Base-by-base conservation (phyloP, 2,113 vertebrate species). In the Centropus unirufus region DNA sequence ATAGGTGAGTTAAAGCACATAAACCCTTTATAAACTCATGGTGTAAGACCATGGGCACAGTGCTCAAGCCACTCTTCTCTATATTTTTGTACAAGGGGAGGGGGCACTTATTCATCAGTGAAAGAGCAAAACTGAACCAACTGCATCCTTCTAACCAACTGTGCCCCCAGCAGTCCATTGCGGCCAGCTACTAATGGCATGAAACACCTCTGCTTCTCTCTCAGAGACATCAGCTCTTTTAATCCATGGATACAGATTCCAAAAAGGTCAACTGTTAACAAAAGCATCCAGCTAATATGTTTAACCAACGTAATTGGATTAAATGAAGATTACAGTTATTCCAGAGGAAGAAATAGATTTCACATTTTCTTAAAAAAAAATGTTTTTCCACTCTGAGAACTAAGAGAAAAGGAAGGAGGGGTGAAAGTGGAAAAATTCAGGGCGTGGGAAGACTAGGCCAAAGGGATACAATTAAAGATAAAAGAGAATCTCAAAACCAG, bases 401-500 rank as follows among this genome's bases (percentile, higher is more conserved):
- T 68, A 75, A 61, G 30, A 88, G 61, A 46, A 88, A 63, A 94
- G 90, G 93, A 94, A 92, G 61, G 83, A 90, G 77, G 72, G 69
- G n/a, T 68, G 44, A 94, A 90, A 78, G 93, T 52, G 36, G 49
- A 94, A 95, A 87, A 94, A 78, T 87, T 90, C 76, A 92, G 80
- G 76, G 95, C 16, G 54, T 95, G 93, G 88, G 92, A 95, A 96
- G 80, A 96, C 85, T 95, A 94, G 83, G 92, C 58, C 77, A 95
- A 93, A 95, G 94, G 90, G 61, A 61, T 95, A 92, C 91, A 92
- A 94, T 93, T 97, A 96, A 96, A 93, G 94, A 94, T 95, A 93
- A 96, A 96, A 96, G 90, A 49, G 89, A 96, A 94, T 83, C 91
- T 95, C 92, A 92, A 93, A 96, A 92, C 91, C 96, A 97, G 96